A percentile compares a stretch with the other conserved stretches of the same genome.
Conservation (phyloP, 2,113 vertebrate species). For the Grantiella picta region DNA sequence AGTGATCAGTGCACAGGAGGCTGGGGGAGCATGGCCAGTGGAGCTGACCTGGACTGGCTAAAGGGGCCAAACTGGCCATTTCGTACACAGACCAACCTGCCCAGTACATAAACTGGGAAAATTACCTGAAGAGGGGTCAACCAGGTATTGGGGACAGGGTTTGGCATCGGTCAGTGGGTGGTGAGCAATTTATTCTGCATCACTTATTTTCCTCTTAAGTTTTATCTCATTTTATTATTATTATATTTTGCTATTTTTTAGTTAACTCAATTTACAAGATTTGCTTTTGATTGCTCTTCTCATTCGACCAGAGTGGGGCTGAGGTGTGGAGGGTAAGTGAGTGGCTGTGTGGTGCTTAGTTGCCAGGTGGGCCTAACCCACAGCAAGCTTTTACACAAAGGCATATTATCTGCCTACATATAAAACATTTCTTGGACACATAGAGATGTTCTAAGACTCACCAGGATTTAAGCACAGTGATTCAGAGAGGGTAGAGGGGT, state of each 20-base stretch:
- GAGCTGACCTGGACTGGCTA: fast-evolving
- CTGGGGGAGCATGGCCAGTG: neutral
- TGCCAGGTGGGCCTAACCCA: neutral
- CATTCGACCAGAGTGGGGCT: neutral
- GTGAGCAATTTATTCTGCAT: neutral
- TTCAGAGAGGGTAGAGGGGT: neutral
- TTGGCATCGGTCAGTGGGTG: fast-evolving
- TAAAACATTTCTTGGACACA: neutral
- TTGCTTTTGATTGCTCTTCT: neutral
- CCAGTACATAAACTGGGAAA: neutral
- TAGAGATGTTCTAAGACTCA: neutral
- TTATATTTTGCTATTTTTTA: neutral
- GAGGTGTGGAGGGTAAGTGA: neutral
- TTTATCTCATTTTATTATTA: neutral
- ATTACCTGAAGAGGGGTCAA: neutral
- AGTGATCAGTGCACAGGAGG: neutral
- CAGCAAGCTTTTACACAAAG: neutral
- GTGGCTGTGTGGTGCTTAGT: neutral
- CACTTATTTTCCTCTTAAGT: neutral
- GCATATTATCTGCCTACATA: neutral
- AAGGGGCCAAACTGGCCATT: neutral
- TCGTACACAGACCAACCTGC: fast-evolving
- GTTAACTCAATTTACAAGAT: neutral
- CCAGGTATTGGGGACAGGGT: too few relatives aligned
- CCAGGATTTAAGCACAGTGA: neutral